Evolutionary conservation across 2,797 vertebrate species (phyloP).

Genomic region (Poecilia gillii): DNA sequence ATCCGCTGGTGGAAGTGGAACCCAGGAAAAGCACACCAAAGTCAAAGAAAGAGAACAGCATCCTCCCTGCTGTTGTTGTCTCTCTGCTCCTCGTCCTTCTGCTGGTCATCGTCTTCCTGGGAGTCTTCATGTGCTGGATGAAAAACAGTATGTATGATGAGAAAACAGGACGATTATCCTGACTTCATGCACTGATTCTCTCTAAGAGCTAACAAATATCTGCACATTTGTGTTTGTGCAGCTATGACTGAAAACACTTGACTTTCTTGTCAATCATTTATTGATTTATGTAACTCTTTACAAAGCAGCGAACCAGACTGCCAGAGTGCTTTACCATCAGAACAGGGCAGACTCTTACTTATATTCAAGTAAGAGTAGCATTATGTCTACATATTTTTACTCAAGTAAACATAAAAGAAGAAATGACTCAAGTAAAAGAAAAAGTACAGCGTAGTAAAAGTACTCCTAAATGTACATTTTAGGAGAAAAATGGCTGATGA

Average conservation of each 20-base stretch:
- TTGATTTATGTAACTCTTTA: not conserved
- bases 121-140: constrained; percentile 90
- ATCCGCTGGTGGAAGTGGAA: not conserved
- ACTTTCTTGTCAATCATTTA: not conserved
- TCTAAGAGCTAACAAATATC: not conserved
- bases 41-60: constrained; percentile 60
- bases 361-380: no score
- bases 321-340: not conserved
- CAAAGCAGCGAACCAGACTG: not conserved
- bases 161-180: not conserved
- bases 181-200: not conserved
- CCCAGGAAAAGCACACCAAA: constrained; percentile 72
- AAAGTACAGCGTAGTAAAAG: no score
- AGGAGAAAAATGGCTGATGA: no score
- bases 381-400: no score
- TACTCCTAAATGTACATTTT: no score
- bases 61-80: constrained; percentile 88
- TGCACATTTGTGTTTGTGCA: not conserved
- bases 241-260: not conserved
- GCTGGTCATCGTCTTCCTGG: constrained; percentile 85
- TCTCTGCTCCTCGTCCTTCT: constrained; percentile 90
- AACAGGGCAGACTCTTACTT: no score
- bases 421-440: no score
- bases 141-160: constrained; percentile 84
- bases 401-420: no score